phyloP scores from a whole-genome alignment of 1,140 invertebrate species.

The Tetragonula clypearis region DNA sequence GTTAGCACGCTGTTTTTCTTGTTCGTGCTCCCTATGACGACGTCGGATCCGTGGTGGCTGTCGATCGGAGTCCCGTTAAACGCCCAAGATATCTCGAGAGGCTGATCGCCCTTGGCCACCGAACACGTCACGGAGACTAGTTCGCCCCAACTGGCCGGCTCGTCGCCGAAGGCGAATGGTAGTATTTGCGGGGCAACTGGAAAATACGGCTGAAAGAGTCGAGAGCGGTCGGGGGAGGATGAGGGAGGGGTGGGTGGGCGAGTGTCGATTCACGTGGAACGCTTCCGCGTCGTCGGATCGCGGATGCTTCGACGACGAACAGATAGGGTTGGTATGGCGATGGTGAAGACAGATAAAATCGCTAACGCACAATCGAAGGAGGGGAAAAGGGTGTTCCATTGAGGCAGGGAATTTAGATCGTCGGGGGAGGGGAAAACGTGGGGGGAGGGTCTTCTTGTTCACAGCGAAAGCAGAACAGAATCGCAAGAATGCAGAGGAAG shows the following conservation, averaged over 20 bases:
- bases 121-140: slow-evolving; percentile 85
- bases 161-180: slow-evolving; percentile 88
- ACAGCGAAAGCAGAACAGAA: background rate
- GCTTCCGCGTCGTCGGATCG: background rate
- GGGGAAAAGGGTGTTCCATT: slow-evolving; percentile 24
- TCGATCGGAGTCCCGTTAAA: slow-evolving; percentile 77
- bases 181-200: slow-evolving; percentile 88
- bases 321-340: slow-evolving; percentile 67
- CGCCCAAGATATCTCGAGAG: slow-evolving; percentile 84
- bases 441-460: background rate
- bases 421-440: background rate
- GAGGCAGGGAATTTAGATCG: background rate
- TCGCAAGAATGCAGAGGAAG: background rate
- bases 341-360: slow-evolving; percentile 52
- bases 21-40: slow-evolving; percentile 80
- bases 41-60: slow-evolving; percentile 60
- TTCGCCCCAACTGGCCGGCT: slow-evolving; percentile 87
- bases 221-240: background rate
- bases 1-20: slow-evolving; percentile 83
- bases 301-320: background rate
- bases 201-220: slow-evolving; percentile 71
- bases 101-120: slow-evolving; percentile 89
- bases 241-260: slow-evolving; percentile 27
- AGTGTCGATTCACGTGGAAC: slow-evolving; percentile 42
- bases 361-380: background rate